phyloP scores from a whole-genome alignment of 2,888 invertebrate genomes.

The Maniola hyperantus region DNA sequence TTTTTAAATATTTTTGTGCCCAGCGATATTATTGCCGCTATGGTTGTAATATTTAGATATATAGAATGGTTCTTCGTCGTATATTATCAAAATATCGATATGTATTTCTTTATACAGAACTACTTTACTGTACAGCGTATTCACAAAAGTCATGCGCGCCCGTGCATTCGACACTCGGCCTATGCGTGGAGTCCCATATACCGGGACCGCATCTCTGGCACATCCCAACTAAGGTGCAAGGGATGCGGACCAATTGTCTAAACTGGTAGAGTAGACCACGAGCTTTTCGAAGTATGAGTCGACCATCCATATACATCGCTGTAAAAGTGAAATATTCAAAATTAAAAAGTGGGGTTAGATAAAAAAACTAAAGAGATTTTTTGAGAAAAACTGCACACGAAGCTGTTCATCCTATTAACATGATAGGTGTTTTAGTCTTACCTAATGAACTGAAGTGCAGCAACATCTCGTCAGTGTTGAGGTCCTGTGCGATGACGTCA shows the following conservation, averaged over 20 bases:
- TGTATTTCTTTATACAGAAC: not conserved
- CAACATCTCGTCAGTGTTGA: conserved; percentile 97
- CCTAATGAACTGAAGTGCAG: conserved; percentile 96
- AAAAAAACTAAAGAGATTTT: not conserved
- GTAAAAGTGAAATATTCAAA: conserved; percentile 25
- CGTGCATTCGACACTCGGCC: conserved; percentile 92
- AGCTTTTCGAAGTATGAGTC: conserved; percentile 94
- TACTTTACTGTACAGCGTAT: conserved; percentile 63
- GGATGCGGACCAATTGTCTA: conserved; percentile 92
- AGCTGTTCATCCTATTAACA: no score
- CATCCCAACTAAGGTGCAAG: conserved; percentile 93
- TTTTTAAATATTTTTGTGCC: no score
- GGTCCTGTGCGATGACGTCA: conserved; percentile 95
- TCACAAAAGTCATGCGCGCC: conserved; percentile 86
- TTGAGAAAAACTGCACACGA: not conserved
- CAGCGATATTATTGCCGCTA: no score
- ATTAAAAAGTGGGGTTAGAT: not conserved
- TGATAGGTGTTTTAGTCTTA: conserved; percentile 48
- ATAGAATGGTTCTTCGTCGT: no score
- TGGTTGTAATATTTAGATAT: no score
- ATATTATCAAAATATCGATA: not conserved
- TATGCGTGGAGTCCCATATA: conserved; percentile 96
- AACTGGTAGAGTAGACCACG: conserved; percentile 95
- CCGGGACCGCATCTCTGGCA: conserved; percentile 95
- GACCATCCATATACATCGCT: conserved; percentile 99